These are phyloP conservation scores for Parnassius glacialis DNA, from an alignment of 2,888 invertebrate genomes.

Conservation along the genomic window DNA sequence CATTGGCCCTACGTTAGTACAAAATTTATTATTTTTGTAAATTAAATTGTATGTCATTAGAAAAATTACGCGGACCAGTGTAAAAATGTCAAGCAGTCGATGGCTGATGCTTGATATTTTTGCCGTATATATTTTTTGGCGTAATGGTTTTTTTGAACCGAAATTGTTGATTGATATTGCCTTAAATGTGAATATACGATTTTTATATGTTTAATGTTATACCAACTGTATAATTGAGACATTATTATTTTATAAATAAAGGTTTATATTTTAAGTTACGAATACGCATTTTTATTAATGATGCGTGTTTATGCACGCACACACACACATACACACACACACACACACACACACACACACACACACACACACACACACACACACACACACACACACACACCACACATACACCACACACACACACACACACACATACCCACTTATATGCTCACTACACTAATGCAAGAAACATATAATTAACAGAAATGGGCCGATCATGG, in stretches of 20 bases:
- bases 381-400: no score
- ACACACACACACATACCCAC: no score
- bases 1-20: conserved; percentile 16
- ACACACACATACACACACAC: no score
- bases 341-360: no score
- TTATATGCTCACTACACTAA: no score
- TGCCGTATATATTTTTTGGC: conserved; percentile 40
- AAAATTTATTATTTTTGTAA: conserved; percentile 18
- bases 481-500: no score
- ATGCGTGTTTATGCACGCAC: no score
- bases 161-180: conserved; percentile 47
- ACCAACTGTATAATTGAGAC: conserved; percentile 41
- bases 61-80: conserved; percentile 26
- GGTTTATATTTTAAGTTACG: conserved; percentile 70
- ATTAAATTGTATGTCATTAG: conserved; percentile 20
- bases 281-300: conserved; percentile 17
- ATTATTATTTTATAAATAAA: conserved; percentile 68
- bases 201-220: conserved; percentile 63
- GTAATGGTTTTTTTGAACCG: conserved; percentile 23
- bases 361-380: no score
- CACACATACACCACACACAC: no score
- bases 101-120: conserved; percentile 79
- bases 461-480: no score
- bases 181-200: conserved; percentile 57
- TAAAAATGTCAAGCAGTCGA: conserved; percentile 72